A percentile compares a stretch with the other conserved stretches of the same genome.
Conservation (phyloP, 2,797 vertebrate species). For the Hylomyscus alleni region DNA sequence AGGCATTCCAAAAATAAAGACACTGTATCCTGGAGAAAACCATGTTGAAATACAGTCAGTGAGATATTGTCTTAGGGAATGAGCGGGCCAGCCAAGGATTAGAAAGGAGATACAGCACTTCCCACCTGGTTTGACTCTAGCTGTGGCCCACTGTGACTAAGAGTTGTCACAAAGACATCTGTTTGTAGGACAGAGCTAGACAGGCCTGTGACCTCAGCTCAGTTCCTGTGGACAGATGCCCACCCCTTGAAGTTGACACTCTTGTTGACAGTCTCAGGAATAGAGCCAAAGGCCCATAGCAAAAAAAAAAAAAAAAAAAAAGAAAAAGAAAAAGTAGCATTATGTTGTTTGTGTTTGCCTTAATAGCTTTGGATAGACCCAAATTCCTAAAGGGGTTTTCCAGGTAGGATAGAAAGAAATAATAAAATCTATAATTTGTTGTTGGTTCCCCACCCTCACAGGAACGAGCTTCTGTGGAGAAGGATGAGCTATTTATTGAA, state of each 20-base stretch:
- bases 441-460: neutral
- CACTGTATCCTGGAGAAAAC: neutral
- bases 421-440: neutral
- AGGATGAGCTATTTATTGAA: neutral
- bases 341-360: slow-evolving; percentile 62
- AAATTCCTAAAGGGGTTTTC: neutral
- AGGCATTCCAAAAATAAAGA: slow-evolving; percentile 48
- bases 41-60: slow-evolving; percentile 11
- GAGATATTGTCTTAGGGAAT: slow-evolving; percentile 57
- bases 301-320: too few relatives aligned
- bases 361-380: slow-evolving; percentile 54
- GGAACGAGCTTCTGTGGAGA: slow-evolving; percentile 4
- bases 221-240: slow-evolving; percentile 84
- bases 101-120: slow-evolving; percentile 74
- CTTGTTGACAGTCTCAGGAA: slow-evolving; percentile 77
- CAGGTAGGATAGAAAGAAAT: slow-evolving; percentile 41
- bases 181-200: slow-evolving; percentile 75
- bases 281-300: slow-evolving; percentile 72
- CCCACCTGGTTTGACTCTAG: slow-evolving; percentile 82
- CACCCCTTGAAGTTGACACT: slow-evolving; percentile 85
- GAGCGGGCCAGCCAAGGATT: slow-evolving; percentile 41
- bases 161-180: slow-evolving; percentile 81
- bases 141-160: slow-evolving; percentile 75
- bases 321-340: neutral
- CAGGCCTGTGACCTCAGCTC: slow-evolving; percentile 80